Base-by-base conservation (phyloP, 2,797 vertebrate species). In the Halcyon smyrnensis region DNA sequence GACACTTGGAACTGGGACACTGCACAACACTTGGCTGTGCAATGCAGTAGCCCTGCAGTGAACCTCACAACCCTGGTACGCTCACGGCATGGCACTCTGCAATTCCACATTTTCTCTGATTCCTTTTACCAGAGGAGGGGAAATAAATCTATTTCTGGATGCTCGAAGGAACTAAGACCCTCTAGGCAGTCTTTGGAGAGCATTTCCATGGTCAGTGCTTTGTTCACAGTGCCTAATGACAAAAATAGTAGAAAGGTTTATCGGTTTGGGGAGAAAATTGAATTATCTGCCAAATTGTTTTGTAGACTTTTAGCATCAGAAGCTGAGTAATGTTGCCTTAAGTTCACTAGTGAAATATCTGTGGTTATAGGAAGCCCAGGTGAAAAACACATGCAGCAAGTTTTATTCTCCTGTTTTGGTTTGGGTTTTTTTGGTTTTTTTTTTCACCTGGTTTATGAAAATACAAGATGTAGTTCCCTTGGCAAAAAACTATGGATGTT, bases 41-140 rank as follows among this genome's bases (percentile, higher is more conserved):
- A 6, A 4, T 21, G 59, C 56, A n/a, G 77, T 9, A 82, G 18
- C 46, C 43, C 41, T 34, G 50, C 41, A 50, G 14, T 37, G 37
- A 57, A 19, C 34, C 9, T 39, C 18, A 1, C 23, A 37, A 0
- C 59, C 71, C 36, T 0, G 1, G 6, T 15, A 20, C 0, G 0
- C 23, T 32, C 41, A 19, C 1, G 3, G 56, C 25, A 11, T 2
- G 23, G 39, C n/a, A 12, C 59, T n/a, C 41, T 67, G 32, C 1
- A 2, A 6, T 64, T 80, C 37, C 62, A 3, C 0, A 0, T 39
- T 82, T 85, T 48, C n/a, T 48, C 45, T 21, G 7, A 28, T 70
- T 53, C 11, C 28, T 56, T 43, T 43, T 46, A 39, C 21, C 21
- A 71, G 21, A 56, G 34, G 17, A 86, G 51, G 75, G 30, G 37